Base-by-base conservation (phyloP, 2,113 vertebrate species). In the Sphyrna mokarran region DNA sequence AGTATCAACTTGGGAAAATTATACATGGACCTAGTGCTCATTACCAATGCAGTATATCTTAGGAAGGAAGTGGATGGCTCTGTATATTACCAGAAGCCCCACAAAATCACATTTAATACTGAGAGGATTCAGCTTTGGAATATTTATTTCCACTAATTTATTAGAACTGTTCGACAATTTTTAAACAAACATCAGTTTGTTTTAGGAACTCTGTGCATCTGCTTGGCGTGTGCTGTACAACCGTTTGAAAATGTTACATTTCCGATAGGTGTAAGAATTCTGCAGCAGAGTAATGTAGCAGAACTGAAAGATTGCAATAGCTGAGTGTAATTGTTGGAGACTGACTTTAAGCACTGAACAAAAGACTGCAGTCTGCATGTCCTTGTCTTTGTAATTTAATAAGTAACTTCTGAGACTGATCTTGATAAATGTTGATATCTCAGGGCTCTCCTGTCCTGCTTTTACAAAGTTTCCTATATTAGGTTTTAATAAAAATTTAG, bases 381-480 rank as follows among this genome's bases (percentile, higher is more conserved):
- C 69, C 94, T 54, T 48, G 48, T 72, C 94, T 95, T 95, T 95
- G 23, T 95, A 95, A 95, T 72, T 95, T 95, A 95, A 43, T 76
- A 95, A 72, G 94, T n/a, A 93, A 95, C 43, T 54, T 95, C 94
- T 95, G 48, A 29, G 69, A 95, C 69, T 72, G 37, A 43, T 95
- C 94, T 95, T 72, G 94, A 95, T 54, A 72, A 72, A 48, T 95
- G 26, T 95, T 95, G 69, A 95, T 33, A 72, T 70, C 94, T 33
- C 94, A 95, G 94, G 69, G 94, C 94, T 70, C 69, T 72, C 94
- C 40, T 70, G 68, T 48, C 94, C 94, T 95, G 94, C 69, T 95
- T 43, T 95, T 95, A 95, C 69, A 76, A 95, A 43, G 66, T 95
- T 95, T 95, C 68, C 94, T 95, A 72, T 72, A 95, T 95, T 95